Conservation (phyloP, 2,797 vertebrate genomes). For the Muscicapa comitata region DNA sequence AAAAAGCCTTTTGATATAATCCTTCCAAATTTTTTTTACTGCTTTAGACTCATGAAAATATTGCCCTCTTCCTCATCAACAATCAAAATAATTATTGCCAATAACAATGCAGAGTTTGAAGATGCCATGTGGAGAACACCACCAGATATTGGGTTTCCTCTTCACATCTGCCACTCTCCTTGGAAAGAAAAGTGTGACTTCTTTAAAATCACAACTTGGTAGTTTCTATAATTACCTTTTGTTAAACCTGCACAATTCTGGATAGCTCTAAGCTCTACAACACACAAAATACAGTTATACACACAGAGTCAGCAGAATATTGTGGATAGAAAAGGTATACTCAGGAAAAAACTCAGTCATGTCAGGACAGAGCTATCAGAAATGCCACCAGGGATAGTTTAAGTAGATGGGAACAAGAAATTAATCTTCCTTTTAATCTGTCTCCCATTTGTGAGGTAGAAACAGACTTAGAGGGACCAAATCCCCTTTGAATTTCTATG, state of each 20-base stretch:
- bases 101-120: neutral
- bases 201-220: neutral
- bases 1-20: neutral
- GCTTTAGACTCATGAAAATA: neutral
- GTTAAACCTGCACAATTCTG: neutral
- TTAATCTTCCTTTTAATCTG: neutral
- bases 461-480: neutral
- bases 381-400: neutral
- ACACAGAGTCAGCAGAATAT: neutral
- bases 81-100: neutral
- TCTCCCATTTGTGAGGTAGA: neutral
- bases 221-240: neutral
- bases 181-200: neutral
- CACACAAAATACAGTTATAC: neutral
- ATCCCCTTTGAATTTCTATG: neutral
- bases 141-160: neutral
- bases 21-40: neutral
- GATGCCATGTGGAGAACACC: neutral
- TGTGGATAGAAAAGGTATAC: neutral
- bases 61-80: neutral
- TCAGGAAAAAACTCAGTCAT: neutral
- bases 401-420: neutral
- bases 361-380: neutral
- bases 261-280: neutral
- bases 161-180: neutral